A percentile compares a stretch with the other conserved stretches of the same genome.
These are phyloP conservation scores for Spisula subtruncata DNA, from an alignment of 2,888 invertebrate genomes.

Conservation along the genomic window DNA sequence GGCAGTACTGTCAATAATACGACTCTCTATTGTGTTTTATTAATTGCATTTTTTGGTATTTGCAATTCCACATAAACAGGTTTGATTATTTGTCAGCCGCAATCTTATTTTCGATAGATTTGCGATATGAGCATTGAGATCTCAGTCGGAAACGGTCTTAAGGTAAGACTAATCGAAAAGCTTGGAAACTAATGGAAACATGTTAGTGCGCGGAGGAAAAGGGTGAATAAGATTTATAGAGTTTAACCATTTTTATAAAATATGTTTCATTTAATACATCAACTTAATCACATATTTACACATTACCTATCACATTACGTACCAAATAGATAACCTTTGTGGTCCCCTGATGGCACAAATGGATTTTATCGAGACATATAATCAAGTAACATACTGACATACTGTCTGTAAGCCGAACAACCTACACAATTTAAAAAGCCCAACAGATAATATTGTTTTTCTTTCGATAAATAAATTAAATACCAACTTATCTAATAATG, in stretches of 20 bases:
- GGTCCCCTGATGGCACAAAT: background rate
- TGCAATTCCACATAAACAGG: constrained; percentile 19
- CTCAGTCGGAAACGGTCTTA: background rate
- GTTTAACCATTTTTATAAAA: background rate
- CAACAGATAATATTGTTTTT: background rate
- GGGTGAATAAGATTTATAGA: background rate
- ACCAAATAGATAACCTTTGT: background rate
- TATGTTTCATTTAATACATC: background rate
- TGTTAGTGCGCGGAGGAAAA: background rate
- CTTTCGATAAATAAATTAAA: background rate
- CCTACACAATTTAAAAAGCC: background rate
- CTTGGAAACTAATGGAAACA: background rate
- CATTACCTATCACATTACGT: too few species aligned
- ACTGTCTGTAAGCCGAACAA: background rate
- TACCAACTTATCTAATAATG: background rate
- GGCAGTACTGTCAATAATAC: constrained; percentile 40
- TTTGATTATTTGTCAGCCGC: constrained; percentile 42
- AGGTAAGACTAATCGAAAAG: background rate
- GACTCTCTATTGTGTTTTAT: constrained; percentile 38
- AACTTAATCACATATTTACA: background rate
- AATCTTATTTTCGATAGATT: constrained; percentile 2
- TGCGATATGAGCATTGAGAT: background rate
- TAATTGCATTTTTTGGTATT: constrained; percentile 45
- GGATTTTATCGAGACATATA: too few species aligned
- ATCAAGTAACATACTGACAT: background rate